Evolutionary conservation across 23 tunicate species (phyloP), one percentile per base, ranked within the genome.

Genomic region (Phallusia fumigata): DNA sequence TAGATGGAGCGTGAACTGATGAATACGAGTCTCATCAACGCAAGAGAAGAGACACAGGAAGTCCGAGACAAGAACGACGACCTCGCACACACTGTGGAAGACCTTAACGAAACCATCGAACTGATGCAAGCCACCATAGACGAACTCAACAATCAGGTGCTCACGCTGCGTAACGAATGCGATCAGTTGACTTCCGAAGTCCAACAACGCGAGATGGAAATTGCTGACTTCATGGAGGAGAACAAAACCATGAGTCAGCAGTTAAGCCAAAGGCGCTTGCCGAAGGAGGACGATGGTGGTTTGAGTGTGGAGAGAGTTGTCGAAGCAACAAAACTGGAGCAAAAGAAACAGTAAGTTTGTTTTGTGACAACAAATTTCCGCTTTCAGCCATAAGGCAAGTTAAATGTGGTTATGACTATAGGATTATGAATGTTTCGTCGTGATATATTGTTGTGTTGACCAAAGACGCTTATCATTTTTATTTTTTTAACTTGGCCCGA

Each of bases 11-110:
- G 84, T 15, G 91, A 84, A 18, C 53, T 87, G 0, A 58, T 87
- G 79, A 82, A 87, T 47, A 87, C 91, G 16, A 87, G 91, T 44
- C 78, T 87, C 15, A 85, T 81, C 36, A 87, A 83, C 69, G 91
- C 84, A 5, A 47, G 86, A 52, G 86, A 87, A 49, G 91, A 87
- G 35, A 76, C 64, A 6, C 47, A 76, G 13, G 91, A 87, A 36
- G 35, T 81, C 15, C 34, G 21, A 18, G 78, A 73, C 35, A 35
- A 77, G 21, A 65, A 53, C 31, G 53, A 64, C 16, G 52, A 76
- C 19, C 77, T 87, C 28, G 49, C 33, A 2, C 52, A 53, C 11
- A 74, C 65, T 19, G 82, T 74, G 30, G 52, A 53, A 19, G 91
- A 87, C n/a, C 73, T 87, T 2, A 50, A 34, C 22, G 86, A 76